Conservation (phyloP, 2,113 vertebrate genomes). For the Brachypteracias leptosomus region DNA sequence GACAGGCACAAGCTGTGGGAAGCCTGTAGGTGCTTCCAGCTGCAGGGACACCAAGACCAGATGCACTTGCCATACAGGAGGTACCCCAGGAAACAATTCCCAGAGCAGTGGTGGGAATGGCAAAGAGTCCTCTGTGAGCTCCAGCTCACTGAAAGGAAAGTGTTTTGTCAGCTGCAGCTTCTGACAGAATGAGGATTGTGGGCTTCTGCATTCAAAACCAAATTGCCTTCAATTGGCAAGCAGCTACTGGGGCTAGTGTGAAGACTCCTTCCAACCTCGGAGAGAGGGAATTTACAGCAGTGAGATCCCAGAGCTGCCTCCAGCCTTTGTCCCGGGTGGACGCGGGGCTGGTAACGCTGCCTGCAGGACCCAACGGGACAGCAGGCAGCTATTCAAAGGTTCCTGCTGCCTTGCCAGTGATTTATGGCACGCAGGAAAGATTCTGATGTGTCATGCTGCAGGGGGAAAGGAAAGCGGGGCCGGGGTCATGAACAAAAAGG, state of each 20-base stretch:
- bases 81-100: constrained; percentile 12
- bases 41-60: not conserved
- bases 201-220: constrained; percentile 24
- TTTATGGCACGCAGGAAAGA: constrained; percentile 18
- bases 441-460: constrained; percentile 70
- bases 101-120: not conserved
- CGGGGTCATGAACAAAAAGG: constrained; percentile 67
- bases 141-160: not conserved
- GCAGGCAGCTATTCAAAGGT: constrained; percentile 21
- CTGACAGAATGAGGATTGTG: constrained; percentile 17
- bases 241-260: not conserved
- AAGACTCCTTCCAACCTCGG: not conserved
- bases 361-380: constrained; percentile 5
- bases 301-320: constrained; percentile 8
- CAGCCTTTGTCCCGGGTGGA: not conserved
- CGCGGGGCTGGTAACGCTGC: not conserved
- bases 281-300: constrained; percentile 13
- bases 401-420: not conserved
- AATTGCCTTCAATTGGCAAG: constrained; percentile 19
- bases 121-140: not conserved
- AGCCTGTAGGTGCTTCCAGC: not conserved
- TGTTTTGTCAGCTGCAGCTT: not conserved
- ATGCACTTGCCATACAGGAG: not conserved
- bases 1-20: constrained; percentile 11
- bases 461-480: constrained; percentile 43